Percentiles rank a stretch among this genome's conserved stretches.
Conservation (phyloP, 2,113 vertebrate species). For the Bujurquina vittata region DNA sequence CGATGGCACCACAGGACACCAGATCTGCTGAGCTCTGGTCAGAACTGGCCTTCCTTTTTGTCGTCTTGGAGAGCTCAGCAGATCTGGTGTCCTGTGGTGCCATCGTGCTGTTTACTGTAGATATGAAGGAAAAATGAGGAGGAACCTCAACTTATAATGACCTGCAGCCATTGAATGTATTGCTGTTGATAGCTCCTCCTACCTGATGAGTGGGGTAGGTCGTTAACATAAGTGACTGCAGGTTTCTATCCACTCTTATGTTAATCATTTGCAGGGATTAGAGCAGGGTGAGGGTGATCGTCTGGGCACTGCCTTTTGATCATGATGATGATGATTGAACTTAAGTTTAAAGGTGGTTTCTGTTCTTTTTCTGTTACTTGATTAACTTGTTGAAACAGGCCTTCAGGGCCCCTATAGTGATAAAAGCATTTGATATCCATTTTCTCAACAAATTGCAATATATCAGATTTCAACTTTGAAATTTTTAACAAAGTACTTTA, state of each 20-base stretch:
- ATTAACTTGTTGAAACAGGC: fast-evolving
- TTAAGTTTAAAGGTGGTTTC: background rate
- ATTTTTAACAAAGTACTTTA: too few species aligned
- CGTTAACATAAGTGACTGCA: background rate
- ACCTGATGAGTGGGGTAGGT: background rate
- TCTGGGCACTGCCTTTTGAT: background rate
- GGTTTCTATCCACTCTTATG: background rate
- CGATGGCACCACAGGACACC: too few species aligned
- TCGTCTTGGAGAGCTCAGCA: background rate
- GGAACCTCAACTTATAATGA: background rate
- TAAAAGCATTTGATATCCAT: background rate
- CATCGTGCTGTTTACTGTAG: background rate
- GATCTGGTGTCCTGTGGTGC: too few species aligned
- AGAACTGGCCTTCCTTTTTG: background rate
- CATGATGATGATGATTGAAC: background rate
- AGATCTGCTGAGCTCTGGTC: too few species aligned
- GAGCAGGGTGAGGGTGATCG: background rate
- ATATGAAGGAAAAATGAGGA: background rate
- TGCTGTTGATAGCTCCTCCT: fast-evolving
- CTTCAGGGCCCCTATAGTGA: background rate
- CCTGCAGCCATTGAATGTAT: background rate
- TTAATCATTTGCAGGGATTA: background rate
- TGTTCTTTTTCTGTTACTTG: background rate
- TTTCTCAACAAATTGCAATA: too few species aligned
- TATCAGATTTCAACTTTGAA: too few species aligned